phyloP scores from a whole-genome alignment of 1,140 invertebrate genomes.

The Zaprionus lachaisei region DNA sequence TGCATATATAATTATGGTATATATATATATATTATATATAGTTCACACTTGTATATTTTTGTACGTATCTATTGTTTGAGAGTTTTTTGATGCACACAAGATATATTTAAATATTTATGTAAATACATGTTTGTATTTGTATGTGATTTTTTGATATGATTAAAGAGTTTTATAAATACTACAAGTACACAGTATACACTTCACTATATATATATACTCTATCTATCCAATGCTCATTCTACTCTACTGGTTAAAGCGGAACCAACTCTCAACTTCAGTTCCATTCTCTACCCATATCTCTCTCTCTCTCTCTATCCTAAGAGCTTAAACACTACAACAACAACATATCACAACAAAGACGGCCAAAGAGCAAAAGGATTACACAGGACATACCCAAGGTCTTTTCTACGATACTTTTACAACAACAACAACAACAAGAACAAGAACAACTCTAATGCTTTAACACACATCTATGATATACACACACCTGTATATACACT shows the following conservation, averaged over 20 bases:
- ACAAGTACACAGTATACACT: constrained; percentile 31
- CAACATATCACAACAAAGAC: constrained; percentile 29
- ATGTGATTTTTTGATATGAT: constrained; percentile 64
- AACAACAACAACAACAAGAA: constrained; percentile 30
- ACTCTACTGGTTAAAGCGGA: constrained; percentile 50
- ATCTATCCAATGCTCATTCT: constrained; percentile 42
- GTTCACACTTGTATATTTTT: constrained; percentile 59
- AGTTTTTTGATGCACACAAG: constrained; percentile 53
- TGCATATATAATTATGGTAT: constrained; percentile 33
- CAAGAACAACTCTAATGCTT: constrained; percentile 39
- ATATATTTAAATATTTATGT: constrained; percentile 54
- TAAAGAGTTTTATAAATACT: constrained; percentile 50
- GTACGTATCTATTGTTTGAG: constrained; percentile 39
- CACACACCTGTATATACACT: constrained; percentile 58
- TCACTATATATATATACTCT: constrained; percentile 13
- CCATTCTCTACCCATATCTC: neutral
- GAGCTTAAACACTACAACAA: constrained; percentile 59
- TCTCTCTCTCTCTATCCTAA: constrained; percentile 54
- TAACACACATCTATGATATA: constrained; percentile 54
- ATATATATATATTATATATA: constrained; percentile 22
- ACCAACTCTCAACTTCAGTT: constrained; percentile 43
- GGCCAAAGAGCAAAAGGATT: constrained; percentile 34
- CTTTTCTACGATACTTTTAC: constrained; percentile 77
- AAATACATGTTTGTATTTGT: constrained; percentile 69
- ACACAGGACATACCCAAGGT: constrained; percentile 54